Percentiles rank a stretch among this genome's conserved stretches.
Evolutionary conservation across 2,888 invertebrate genomes (phyloP).

Genomic region (Rhodophaea formosa): DNA sequence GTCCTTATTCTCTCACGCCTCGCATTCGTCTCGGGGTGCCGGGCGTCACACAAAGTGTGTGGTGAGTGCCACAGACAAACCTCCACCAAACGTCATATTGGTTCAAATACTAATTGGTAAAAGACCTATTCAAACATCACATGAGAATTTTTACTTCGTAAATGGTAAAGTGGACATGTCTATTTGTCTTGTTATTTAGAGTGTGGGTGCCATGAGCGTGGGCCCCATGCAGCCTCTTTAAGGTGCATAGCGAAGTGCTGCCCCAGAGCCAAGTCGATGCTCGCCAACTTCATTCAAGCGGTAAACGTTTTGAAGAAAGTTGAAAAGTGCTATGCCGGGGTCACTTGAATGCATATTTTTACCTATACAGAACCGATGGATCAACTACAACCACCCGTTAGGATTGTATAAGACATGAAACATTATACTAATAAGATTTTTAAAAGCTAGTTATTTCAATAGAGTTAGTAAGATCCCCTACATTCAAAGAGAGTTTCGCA

Average conservation of each 20-base stretch:
- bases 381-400: no score
- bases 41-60: constrained; percentile 56
- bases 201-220: constrained; percentile 74
- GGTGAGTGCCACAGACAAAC: constrained; percentile 59
- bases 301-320: neutral
- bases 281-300: constrained; percentile 9
- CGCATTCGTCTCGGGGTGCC: constrained; percentile 47
- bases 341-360: no score
- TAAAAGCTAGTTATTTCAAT: no score
- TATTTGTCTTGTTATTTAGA: constrained; percentile 78
- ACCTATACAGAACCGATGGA: no score
- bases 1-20: constrained; percentile 57
- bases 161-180: constrained; percentile 78
- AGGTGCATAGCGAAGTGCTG: constrained; percentile 45
- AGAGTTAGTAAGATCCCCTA: no score
- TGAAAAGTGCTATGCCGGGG: no score
- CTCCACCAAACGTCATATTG: constrained; percentile 62
- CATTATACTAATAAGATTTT: no score
- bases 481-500: no score
- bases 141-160: constrained; percentile 77
- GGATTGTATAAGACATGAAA: no score
- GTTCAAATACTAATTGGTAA: constrained; percentile 80
- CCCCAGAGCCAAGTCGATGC: constrained; percentile 1
- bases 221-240: constrained; percentile 57
- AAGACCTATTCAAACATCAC: constrained; percentile 78